A percentile compares a stretch with the other conserved stretches of the same genome.
These are phyloP conservation scores for Hippolais icterina DNA, from an alignment of 2,113 vertebrate species.

Conservation along the genomic window DNA sequence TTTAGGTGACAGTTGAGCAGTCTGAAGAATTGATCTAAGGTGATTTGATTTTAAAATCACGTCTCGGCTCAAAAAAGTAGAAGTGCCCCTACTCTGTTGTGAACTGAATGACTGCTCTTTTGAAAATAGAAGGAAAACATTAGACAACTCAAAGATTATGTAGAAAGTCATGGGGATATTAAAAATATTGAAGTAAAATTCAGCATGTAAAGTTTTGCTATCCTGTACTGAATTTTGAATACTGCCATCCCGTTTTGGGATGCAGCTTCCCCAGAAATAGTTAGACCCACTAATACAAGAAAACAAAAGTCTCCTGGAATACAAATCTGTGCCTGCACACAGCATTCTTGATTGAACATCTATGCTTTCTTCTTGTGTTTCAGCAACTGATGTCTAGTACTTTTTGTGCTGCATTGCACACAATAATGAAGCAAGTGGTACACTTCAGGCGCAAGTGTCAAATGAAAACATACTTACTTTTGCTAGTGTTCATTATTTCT, in stretches of 20 bases:
- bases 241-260: not conserved
- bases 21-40: not conserved
- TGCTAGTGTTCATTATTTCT: not conserved
- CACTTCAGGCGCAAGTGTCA: not conserved
- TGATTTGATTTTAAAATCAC: not conserved
- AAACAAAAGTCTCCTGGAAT: not conserved
- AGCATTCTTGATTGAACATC: not conserved
- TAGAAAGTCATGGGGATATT: not conserved
- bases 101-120: not conserved
- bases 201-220: not conserved
- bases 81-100: not conserved
- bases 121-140: not conserved
- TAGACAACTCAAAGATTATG: not conserved
- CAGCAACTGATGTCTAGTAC: not conserved
- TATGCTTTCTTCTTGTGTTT: conserved; percentile 14
- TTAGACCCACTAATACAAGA: not conserved
- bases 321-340: not conserved
- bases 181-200: not conserved
- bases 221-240: not conserved
- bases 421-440: not conserved
- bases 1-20: not conserved
- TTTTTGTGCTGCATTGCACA: not conserved
- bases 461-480: not conserved
- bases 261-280: not conserved
- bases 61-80: not conserved